phyloP scores from a whole-genome alignment of 2,113 vertebrate genomes.

The Tetraodon nigroviridis region DNA sequence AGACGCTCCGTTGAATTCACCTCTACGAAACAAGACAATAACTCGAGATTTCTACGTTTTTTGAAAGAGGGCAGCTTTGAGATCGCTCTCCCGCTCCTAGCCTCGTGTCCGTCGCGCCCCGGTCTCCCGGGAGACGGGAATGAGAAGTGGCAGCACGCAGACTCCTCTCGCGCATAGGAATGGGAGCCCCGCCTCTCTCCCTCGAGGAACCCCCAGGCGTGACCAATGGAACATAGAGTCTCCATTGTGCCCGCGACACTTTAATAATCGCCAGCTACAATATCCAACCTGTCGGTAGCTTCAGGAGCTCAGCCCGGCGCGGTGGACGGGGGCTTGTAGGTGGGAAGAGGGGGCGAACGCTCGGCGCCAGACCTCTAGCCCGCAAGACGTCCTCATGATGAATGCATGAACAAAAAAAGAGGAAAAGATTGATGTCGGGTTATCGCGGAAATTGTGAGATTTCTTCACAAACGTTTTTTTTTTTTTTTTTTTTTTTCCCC shows the following conservation, averaged over 20 bases:
- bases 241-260: constrained; percentile 92
- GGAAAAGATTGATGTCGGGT: constrained; percentile 59
- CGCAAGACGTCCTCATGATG: constrained; percentile 61
- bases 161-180: constrained; percentile 81
- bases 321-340: constrained; percentile 70
- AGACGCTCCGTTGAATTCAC: too few species aligned
- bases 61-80: not conserved
- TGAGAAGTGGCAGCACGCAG: constrained; percentile 86
- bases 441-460: constrained; percentile 59
- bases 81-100: constrained; percentile 35
- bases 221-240: constrained; percentile 98
- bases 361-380: constrained; percentile 76
- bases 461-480: constrained; percentile 19
- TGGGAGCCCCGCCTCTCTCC: constrained; percentile 79
- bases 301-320: constrained; percentile 84
- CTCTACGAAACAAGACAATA: not conserved
- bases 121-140: constrained; percentile 88
- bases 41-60: not conserved
- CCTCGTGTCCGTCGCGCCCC: constrained; percentile 57
- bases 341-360: constrained; percentile 68
- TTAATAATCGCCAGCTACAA: constrained; percentile 98
- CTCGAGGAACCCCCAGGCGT: constrained; percentile 86
- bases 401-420: constrained; percentile 77
- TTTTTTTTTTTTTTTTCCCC: not conserved
- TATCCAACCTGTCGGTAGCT: constrained; percentile 99